These are phyloP conservation scores for Desoria tigrina DNA, from an alignment of 2,888 invertebrate species.

Conservation along the genomic window DNA sequence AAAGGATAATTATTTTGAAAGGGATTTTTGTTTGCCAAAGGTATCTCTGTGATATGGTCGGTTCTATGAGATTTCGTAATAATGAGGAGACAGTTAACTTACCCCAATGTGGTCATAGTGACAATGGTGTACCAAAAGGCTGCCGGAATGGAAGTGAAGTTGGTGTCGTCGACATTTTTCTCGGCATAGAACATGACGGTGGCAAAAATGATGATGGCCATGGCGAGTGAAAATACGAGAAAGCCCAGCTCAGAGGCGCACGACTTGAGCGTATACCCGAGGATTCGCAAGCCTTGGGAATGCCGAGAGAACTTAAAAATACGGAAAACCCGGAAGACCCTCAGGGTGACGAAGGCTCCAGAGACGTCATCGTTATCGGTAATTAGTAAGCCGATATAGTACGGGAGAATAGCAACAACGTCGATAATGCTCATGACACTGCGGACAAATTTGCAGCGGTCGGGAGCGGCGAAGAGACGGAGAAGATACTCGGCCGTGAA, in stretches of 20 bases:
- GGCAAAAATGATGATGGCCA: conserved; percentile 99
- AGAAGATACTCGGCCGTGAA: conserved; percentile 97
- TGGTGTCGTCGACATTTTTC: conserved; percentile 94
- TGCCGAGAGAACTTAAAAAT: conserved; percentile 99
- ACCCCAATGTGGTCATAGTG: conserved; percentile 99
- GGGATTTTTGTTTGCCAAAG: too few relatives aligned
- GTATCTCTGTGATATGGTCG: too few relatives aligned
- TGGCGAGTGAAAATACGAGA: conserved; percentile 96
- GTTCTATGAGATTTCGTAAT: conserved; percentile 56
- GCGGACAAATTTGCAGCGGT: conserved; percentile 93
- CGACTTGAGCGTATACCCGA: conserved; percentile 98
- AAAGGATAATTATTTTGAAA: too few relatives aligned
- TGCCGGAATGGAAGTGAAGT: conserved; percentile 98
- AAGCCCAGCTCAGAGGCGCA: conserved; percentile 99
- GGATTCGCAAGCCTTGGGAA: conserved; percentile 95
- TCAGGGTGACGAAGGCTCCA: conserved; percentile 96
- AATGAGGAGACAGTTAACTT: conserved; percentile 61
- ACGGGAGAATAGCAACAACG: conserved; percentile 98
- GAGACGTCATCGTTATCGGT: conserved; percentile 98
- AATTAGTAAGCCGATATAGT: conserved; percentile 96
- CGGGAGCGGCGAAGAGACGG: conserved; percentile 95
- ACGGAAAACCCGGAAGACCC: conserved; percentile 98
- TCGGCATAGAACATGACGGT: conserved; percentile 99
- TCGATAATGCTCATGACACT: conserved; percentile 99
- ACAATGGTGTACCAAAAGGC: conserved; percentile 99